phyloP scores from a whole-genome alignment of 2,113 vertebrate genomes.

The Puma concolor region DNA sequence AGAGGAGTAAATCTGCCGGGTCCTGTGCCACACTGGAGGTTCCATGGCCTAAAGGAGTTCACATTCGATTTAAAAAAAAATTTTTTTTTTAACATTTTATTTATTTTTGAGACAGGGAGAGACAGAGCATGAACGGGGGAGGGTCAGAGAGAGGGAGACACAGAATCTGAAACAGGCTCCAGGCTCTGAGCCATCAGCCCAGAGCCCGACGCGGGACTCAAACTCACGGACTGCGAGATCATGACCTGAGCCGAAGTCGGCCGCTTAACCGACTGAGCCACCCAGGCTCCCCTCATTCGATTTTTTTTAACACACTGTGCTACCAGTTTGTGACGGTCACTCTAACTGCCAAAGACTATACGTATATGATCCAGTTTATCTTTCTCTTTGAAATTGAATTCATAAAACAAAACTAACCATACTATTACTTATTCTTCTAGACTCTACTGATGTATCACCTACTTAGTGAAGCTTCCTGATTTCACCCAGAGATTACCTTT shows the following conservation, averaged over 20 bases:
- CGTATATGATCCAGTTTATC: neutral
- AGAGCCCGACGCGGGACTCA: no score
- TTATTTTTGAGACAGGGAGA: neutral
- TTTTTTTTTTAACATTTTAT: neutral
- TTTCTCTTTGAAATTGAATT: slow-evolving; percentile 47
- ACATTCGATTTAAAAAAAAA: neutral
- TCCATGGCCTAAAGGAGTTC: neutral
- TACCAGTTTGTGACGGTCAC: neutral
- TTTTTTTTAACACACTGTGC: neutral
- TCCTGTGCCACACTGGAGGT: neutral
- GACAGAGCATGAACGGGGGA: no score
- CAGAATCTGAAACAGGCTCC: no score
- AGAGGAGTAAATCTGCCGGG: neutral
- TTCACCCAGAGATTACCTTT: neutral
- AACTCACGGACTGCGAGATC: no score
- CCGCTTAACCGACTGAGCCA: no score
- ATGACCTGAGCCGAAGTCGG: no score
- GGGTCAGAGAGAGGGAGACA: no score
- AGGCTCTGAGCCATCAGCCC: no score
- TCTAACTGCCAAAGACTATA: neutral
- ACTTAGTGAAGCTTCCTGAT: neutral
- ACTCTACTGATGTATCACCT: neutral
- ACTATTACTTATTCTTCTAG: neutral
- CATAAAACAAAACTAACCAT: slow-evolving; percentile 6
- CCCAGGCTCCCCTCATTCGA: no score